These are phyloP conservation scores for Ommatoiulus sabulosus DNA, from an alignment of 2,888 invertebrate species.

Conservation along the genomic window DNA sequence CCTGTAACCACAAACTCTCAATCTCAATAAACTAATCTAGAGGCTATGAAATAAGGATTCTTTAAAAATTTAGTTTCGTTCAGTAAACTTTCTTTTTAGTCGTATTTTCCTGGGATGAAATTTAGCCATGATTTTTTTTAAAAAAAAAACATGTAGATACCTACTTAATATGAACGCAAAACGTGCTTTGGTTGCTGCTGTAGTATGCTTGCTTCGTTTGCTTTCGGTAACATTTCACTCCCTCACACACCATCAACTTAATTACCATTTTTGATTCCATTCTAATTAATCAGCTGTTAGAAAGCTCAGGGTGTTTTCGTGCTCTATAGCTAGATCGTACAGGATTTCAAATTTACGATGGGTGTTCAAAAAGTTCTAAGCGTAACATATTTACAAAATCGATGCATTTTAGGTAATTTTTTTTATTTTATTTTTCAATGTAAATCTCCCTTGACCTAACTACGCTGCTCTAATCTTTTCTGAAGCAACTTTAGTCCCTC, in stretches of 20 bases:
- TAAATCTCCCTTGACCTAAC: too few relatives aligned
- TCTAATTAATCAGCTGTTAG: slow-evolving; percentile 34
- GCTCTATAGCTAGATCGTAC: not conserved
- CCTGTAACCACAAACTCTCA: not conserved
- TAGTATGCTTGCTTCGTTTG: not conserved
- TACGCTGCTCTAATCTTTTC: too few relatives aligned
- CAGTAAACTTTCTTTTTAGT: too few relatives aligned
- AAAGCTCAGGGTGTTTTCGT: slow-evolving; percentile 32
- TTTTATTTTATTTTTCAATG: too few relatives aligned
- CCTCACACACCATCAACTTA: not conserved
- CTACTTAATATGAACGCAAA: not conserved
- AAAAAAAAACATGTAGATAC: too few relatives aligned
- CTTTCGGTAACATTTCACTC: not conserved
- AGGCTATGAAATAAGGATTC: not conserved
- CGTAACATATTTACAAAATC: too few relatives aligned
- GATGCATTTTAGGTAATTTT: too few relatives aligned
- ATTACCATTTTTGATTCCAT: not conserved
- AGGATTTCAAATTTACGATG: not conserved
- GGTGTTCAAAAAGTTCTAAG: too few relatives aligned
- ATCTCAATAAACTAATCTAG: not conserved
- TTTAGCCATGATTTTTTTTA: too few relatives aligned
- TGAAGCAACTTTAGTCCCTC: too few relatives aligned
- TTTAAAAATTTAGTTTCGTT: too few relatives aligned
- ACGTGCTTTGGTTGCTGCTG: not conserved
- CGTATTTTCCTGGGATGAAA: too few relatives aligned